These are phyloP conservation scores for Heliothis virescens DNA, from an alignment of 1,140 invertebrate species.

Conservation along the genomic window DNA sequence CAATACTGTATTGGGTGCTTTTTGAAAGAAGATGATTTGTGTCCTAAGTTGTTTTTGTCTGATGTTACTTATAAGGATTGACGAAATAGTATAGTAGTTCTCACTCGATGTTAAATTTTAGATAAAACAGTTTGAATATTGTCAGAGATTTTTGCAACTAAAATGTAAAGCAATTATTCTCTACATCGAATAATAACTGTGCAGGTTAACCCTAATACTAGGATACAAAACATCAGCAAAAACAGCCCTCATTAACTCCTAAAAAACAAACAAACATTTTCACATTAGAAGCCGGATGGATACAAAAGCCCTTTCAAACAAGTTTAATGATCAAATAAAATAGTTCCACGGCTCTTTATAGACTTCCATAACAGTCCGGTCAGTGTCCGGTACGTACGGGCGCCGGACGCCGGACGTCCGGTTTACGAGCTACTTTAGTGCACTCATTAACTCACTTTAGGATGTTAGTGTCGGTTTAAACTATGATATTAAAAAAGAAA, in stretches of 20 bases:
- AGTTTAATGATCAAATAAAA: slow-evolving; percentile 30
- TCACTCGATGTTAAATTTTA: too few relatives aligned
- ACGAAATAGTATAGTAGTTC: too few relatives aligned
- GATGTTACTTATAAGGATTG: too few relatives aligned
- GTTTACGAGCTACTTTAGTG: slow-evolving; percentile 18
- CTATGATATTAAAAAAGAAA: background rate
- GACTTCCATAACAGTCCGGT: background rate
- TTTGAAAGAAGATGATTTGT: too few relatives aligned
- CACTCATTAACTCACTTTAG: slow-evolving; percentile 27
- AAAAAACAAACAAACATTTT: background rate
- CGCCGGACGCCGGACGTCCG: slow-evolving; percentile 10
- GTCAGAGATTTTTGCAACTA: too few relatives aligned
- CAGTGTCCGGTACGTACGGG: background rate
- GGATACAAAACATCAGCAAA: too few relatives aligned
- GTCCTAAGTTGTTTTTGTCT: too few relatives aligned
- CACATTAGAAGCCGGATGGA: background rate
- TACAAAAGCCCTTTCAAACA: slow-evolving; percentile 11
- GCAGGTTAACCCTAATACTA: too few relatives aligned
- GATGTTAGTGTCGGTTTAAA: slow-evolving; percentile 6
- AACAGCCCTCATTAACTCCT: background rate
- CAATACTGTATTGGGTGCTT: too few relatives aligned
- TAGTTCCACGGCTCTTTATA: background rate
- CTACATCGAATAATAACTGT: too few relatives aligned
- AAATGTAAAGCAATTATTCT: too few relatives aligned
- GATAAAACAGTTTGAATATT: too few relatives aligned